A percentile compares a stretch with the other conserved stretches of the same genome.
Evolutionary conservation across 2,888 invertebrate genomes (phyloP).

Genomic region (Spisula solida): DNA sequence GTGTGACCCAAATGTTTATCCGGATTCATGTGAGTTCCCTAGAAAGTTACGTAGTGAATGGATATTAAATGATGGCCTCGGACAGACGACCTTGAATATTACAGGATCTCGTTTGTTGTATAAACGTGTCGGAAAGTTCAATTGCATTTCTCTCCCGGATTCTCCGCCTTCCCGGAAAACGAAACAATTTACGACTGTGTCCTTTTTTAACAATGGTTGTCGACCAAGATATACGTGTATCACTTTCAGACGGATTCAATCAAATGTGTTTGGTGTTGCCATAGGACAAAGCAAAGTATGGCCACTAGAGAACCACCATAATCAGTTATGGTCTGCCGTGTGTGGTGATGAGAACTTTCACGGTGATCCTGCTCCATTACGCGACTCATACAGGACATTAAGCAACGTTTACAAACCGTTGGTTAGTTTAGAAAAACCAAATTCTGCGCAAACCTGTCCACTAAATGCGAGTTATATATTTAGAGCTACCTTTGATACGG

Average conservation of each 20-base stretch:
- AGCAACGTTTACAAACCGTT: conserved; percentile 75
- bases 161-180: conserved; percentile 68
- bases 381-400: conserved; percentile 76
- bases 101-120: conserved; percentile 71
- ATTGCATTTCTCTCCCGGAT: conserved; percentile 75
- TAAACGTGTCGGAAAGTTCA: conserved; percentile 76
- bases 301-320: conserved; percentile 69
- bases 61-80: conserved; percentile 69
- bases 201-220: conserved; percentile 80
- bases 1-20: conserved; percentile 74
- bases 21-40: conserved; percentile 77
- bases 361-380: conserved; percentile 76
- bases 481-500: conserved; percentile 71
- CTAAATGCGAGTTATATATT: conserved; percentile 72
- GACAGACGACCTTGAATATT: conserved; percentile 64
- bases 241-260: conserved; percentile 72
- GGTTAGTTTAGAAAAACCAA: conserved; percentile 60
- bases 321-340: conserved; percentile 63
- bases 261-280: conserved; percentile 75
- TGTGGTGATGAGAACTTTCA: conserved; percentile 76
- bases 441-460: conserved; percentile 72
- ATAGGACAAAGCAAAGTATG: conserved; percentile 79
- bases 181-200: conserved; percentile 77
- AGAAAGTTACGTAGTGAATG: conserved; percentile 73
- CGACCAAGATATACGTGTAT: conserved; percentile 82